phyloP scores from a whole-genome alignment of 92 coral and sea anemone species.

The Epizoanthus illoricatus region DNA sequence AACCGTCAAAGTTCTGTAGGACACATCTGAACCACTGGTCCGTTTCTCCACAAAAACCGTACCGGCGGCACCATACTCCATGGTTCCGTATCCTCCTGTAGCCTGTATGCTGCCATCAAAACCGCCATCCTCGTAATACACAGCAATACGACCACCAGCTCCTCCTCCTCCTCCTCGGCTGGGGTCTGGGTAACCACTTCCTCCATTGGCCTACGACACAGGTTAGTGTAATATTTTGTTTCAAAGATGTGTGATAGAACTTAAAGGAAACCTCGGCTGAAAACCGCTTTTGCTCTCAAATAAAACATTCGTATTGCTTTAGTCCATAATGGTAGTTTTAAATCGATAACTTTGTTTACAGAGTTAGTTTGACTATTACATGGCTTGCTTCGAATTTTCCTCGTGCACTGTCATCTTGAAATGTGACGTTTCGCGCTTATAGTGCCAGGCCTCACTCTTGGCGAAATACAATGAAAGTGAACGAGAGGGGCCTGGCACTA shows the following conservation, averaged over 20 bases:
- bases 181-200: constrained; percentile 49
- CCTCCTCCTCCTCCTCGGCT: constrained; percentile 72
- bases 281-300: too few species aligned
- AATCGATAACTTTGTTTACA: too few species aligned
- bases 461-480: background rate
- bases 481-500: too few species aligned
- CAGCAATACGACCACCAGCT: constrained; percentile 71
- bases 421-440: too few species aligned
- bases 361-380: too few species aligned
- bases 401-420: too few species aligned
- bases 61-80: constrained; percentile 72
- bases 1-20: constrained; percentile 39
- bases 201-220: constrained; percentile 59
- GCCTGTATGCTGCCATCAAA: constrained; percentile 64
- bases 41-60: constrained; percentile 52
- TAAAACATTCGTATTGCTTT: too few species aligned
- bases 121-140: constrained; percentile 54
- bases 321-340: too few species aligned
- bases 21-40: constrained; percentile 12
- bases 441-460: background rate
- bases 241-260: background rate
- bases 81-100: constrained; percentile 60
- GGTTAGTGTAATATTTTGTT: background rate
- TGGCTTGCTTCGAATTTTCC: too few species aligned
- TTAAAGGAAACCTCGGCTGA: too few species aligned